These are phyloP conservation scores for Cryptocheilus praepositus DNA, from an alignment of 2,888 invertebrate genomes.

Conservation along the genomic window DNA sequence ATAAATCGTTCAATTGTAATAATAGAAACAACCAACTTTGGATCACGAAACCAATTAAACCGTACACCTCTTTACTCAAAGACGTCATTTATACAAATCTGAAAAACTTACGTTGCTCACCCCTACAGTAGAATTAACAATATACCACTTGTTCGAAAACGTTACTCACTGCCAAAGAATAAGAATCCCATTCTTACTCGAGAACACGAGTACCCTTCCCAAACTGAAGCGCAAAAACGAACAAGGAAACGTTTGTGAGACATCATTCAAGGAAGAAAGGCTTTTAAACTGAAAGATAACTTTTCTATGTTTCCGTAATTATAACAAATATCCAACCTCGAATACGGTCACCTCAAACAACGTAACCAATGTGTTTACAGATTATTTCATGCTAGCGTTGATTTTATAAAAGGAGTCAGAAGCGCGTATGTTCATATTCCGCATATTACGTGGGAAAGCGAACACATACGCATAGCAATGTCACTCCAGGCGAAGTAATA, in stretches of 20 bases:
- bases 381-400: constrained; percentile 29
- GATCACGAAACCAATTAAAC: constrained; percentile 56
- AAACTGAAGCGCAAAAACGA: constrained; percentile 38
- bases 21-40: constrained; percentile 61
- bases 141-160: neutral
- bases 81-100: constrained; percentile 40
- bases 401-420: constrained; percentile 23
- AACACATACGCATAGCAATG: constrained; percentile 23
- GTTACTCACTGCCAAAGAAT: neutral
- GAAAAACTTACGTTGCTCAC: constrained; percentile 45
- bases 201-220: neutral
- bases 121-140: constrained; percentile 22
- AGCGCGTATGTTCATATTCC: constrained; percentile 17
- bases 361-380: constrained; percentile 17
- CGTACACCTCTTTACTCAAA: constrained; percentile 33
- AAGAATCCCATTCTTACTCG: neutral
- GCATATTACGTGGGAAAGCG: constrained; percentile 22
- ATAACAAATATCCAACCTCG: constrained; percentile 26
- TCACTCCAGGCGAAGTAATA: constrained; percentile 25
- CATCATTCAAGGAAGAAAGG: constrained; percentile 34
- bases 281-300: constrained; percentile 19
- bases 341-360: constrained; percentile 23
- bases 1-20: constrained; percentile 17
- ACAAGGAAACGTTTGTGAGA: constrained; percentile 44
- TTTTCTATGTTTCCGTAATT: constrained; percentile 17